Base-by-base conservation (phyloP, 2,888 invertebrate genomes). In the Ectobius pallidus region DNA sequence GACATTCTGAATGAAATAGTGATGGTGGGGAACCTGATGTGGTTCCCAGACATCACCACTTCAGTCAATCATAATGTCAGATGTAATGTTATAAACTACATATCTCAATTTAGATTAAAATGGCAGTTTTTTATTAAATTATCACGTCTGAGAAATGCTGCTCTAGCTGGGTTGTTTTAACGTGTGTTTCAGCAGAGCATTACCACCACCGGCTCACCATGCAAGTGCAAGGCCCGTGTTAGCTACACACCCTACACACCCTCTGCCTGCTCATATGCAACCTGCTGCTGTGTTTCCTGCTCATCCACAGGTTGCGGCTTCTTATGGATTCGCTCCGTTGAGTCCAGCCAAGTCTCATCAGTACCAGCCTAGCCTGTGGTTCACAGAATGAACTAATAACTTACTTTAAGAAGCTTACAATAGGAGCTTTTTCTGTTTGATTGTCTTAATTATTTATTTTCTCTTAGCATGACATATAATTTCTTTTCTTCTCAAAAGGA, bases 161-260 rank as follows among this genome's bases (percentile, higher is more conserved):
- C 44, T 65, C 65, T 65, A 65, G 65, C 65, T 30, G 52, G 52
- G n/a, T 52, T 52, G 11, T 44, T 46, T 30, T 74, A 39, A n/a
- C 30, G 6, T 69, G 49, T 70, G 62, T 83, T 83, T 80, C 83
- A 86, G 85, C 81, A 86, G 89, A 78, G 89, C 88, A 75, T 83
- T 94, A 49, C 94, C 94, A 63, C 94, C 95, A 11, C 92, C 92
- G 65, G 94, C 95, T 22, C 95, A 93, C 84, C 93, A 93, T 85
- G 90, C 91, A 78, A 90, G 90, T 79, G 92, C 92, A 69, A 84
- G 91, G 80, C 88, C 88, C 69, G 86, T 89, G 78, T 82, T 89
- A 81, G 87, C 88, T 63, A 86, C 87, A 77, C 88, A 91, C 83
- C 88, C 92, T 75, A 87, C 89, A 67, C 93, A 93, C 83, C 92